A percentile compares a stretch with the other conserved stretches of the same genome.
Evolutionary conservation across 2,113 vertebrate species (phyloP).

Genomic region (Fulmarus glacialis): DNA sequence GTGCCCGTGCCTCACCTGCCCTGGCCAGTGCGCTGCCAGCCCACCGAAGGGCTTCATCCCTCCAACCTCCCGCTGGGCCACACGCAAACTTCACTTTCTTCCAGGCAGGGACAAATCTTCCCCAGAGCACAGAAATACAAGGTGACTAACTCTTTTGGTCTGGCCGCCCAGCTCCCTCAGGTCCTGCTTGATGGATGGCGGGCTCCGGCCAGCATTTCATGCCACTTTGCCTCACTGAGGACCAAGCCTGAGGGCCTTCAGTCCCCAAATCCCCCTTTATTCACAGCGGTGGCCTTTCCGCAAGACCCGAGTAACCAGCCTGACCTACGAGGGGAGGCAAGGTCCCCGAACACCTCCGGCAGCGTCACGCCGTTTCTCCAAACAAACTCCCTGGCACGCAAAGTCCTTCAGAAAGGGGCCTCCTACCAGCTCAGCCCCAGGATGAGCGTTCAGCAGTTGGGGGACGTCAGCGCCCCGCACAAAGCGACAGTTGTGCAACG

Average conservation of each 20-base stretch:
- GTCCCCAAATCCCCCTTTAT: not conserved
- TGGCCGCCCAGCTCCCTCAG: not conserved
- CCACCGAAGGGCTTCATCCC: not conserved
- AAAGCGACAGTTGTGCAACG: not conserved
- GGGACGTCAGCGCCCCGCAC: not conserved
- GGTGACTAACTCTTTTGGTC: not conserved
- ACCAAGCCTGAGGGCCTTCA: not conserved
- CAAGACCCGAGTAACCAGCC: not conserved
- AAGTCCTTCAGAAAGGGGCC: not conserved
- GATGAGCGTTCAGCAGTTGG: accelerated
- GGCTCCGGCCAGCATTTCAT: not conserved
- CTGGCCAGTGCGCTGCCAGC: accelerated
- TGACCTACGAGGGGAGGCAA: not conserved
- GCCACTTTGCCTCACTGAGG: accelerated
- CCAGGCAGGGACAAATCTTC: not conserved
- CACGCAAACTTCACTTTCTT: not conserved
- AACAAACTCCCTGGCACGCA: accelerated
- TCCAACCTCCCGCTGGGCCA: not conserved
- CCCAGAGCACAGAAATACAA: not conserved
- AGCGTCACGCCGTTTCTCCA: accelerated
- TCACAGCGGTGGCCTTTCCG: not conserved
- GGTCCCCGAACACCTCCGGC: not conserved
- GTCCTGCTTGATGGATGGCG: not conserved
- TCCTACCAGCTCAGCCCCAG: not conserved
- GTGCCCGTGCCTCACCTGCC: accelerated